Conservation (phyloP, 2,888 invertebrate species). For the Drosophila bunnanda region DNA sequence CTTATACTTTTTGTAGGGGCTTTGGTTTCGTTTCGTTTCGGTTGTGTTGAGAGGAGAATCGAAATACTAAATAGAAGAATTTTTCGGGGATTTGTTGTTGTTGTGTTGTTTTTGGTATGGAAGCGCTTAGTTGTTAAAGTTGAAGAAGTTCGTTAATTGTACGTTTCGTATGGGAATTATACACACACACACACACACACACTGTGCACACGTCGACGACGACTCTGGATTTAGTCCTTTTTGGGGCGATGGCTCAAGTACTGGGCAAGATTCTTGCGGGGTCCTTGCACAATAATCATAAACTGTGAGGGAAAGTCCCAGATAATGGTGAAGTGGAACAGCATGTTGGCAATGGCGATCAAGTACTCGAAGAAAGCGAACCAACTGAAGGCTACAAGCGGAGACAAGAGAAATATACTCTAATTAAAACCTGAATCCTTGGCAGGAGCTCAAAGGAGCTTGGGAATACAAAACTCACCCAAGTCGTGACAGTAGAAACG, state of each 20-base stretch:
- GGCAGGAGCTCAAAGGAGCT: too few relatives aligned
- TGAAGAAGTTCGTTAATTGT: slow-evolving; percentile 60
- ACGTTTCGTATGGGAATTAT: slow-evolving; percentile 52
- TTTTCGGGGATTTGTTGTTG: slow-evolving; percentile 1
- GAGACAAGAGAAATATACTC: neutral
- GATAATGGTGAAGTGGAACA: slow-evolving; percentile 94
- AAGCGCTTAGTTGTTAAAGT: slow-evolving; percentile 67
- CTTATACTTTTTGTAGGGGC: neutral
- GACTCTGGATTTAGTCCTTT: slow-evolving; percentile 49
- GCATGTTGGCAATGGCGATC: slow-evolving; percentile 96
- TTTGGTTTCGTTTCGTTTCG: slow-evolving; percentile 3
- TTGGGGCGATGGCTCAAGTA: slow-evolving; percentile 63
- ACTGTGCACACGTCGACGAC: slow-evolving; percentile 8
- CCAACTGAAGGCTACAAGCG: slow-evolving; percentile 94
- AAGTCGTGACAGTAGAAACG: slow-evolving; percentile 94
- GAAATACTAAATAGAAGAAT: slow-evolving; percentile 19
- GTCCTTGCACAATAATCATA: slow-evolving; percentile 89
- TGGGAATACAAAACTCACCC: too few relatives aligned
- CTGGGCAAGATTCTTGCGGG: slow-evolving; percentile 84
- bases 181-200: slow-evolving; percentile 27
- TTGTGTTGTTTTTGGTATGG: slow-evolving; percentile 44
- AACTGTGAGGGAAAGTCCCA: slow-evolving; percentile 94
- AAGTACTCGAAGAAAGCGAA: slow-evolving; percentile 97
- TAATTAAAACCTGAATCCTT: too few relatives aligned
- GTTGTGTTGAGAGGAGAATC: slow-evolving; percentile 19